Base-by-base conservation (phyloP, 2,888 invertebrate species). In the Vandiemenella viatica region DNA sequence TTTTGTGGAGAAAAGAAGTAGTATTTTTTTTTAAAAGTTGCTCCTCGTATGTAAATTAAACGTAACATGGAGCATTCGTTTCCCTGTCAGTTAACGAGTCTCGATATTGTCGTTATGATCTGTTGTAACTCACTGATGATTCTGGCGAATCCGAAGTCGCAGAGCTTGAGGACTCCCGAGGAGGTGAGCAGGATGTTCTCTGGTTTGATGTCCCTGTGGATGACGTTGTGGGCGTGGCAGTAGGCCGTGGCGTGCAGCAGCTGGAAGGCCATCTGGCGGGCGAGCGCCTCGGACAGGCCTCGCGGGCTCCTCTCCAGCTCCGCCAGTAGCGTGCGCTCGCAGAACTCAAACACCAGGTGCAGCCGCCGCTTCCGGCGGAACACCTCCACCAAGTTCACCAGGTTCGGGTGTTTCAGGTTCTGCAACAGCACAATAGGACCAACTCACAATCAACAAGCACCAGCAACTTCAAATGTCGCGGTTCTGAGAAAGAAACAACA, bases 131-230 rank as follows among this genome's bases (percentile, higher is more conserved):
- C 70, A 82, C 88, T 88, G 62, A 98, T 76, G 77, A 95, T 86
- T 60, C 98, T 76, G 0, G 98, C 98, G 68, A 98, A 98, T 45
- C 98, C 98, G 68, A 98, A 98, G 69, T 98, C 97, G 65, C 92
- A 98, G 3, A 98, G 73, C 67, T 98, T 98, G 53, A 98, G 92
- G 47, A 93, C 85, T 1, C 95, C 95, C 53, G 84, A 84, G 48
- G 80, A 77, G 13, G 93, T 96, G 49, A 98, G 77, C 46, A 98
- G 74, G 53, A 98, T 97, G 67, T 98, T 98, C 72, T 98, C 98
- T 1, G 98, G 98, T 66, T 98, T 98, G 38, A 98, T 93, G 65
- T 98, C 96, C 41, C 96, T 76, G 64, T 96, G 95, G 61, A 96
- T 88, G 67, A 92, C 92, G 65, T 92, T 89, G 68, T 96, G 89